A percentile compares a stretch with the other conserved stretches of the same genome.
These are phyloP conservation scores for Phenacoccus solenopsis DNA, from an alignment of 1,140 invertebrate species.

Conservation along the genomic window DNA sequence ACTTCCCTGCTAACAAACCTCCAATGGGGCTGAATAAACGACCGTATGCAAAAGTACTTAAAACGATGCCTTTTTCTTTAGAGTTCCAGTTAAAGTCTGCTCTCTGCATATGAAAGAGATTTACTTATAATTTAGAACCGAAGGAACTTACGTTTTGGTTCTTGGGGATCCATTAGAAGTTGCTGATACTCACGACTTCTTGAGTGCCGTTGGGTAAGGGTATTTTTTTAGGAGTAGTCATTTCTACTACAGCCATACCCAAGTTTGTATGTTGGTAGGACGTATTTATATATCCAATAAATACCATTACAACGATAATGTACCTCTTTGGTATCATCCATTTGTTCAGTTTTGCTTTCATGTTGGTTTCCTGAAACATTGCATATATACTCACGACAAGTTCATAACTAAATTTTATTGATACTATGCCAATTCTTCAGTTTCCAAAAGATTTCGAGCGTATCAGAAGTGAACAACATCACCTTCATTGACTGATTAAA, in stretches of 20 bases:
- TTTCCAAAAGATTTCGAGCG: too few species aligned
- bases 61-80: slow-evolving; percentile 37
- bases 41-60: slow-evolving; percentile 57
- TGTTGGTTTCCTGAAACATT: too few species aligned
- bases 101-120: slow-evolving; percentile 31
- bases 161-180: neutral
- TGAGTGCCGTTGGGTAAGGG: neutral
- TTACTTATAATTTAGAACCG: neutral
- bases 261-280: neutral
- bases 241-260: neutral
- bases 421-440: too few species aligned
- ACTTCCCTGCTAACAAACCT: slow-evolving; percentile 38
- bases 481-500: too few species aligned
- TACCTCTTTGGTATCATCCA: neutral
- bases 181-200: neutral
- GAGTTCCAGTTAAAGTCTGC: slow-evolving; percentile 23
- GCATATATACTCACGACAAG: too few species aligned
- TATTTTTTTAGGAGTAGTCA: neutral
- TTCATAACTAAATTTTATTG: too few species aligned
- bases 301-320: neutral
- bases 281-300: neutral
- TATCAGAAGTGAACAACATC: too few species aligned
- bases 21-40: slow-evolving; percentile 45
- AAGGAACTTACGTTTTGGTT: neutral
- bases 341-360: too few species aligned